Evolutionary conservation across 1,140 invertebrate genomes (phyloP).

Genomic region (Aphidius gifuensis): DNA sequence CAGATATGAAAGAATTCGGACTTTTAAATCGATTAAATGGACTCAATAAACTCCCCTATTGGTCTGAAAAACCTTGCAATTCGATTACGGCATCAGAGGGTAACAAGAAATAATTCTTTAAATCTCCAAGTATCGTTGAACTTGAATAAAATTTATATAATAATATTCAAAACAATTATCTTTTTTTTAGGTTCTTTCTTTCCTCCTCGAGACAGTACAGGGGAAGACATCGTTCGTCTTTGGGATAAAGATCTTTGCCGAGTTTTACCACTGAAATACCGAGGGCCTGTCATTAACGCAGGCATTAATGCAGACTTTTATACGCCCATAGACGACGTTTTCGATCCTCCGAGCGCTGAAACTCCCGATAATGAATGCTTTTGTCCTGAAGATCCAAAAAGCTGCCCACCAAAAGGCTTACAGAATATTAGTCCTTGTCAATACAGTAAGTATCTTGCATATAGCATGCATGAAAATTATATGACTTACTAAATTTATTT

Average conservation of each 20-base stretch:
- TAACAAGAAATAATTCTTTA: constrained; percentile 31
- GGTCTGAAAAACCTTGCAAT: constrained; percentile 74
- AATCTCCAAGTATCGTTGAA: neutral
- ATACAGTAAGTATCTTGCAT: constrained; percentile 62
- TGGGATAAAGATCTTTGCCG: constrained; percentile 85
- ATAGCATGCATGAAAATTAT: neutral
- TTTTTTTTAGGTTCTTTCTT: constrained; percentile 67
- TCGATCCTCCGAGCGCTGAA: constrained; percentile 62
- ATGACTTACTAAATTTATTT: constrained; percentile 34
- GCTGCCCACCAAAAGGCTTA: constrained; percentile 70
- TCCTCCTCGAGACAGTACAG: constrained; percentile 69
- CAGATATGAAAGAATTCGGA: constrained; percentile 74
- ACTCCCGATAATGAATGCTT: constrained; percentile 78
- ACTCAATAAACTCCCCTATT: constrained; percentile 70
- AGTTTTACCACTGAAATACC: constrained; percentile 71
- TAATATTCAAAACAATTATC: neutral
- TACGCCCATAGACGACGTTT: constrained; percentile 67
- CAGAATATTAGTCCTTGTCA: constrained; percentile 86
- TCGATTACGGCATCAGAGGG: constrained; percentile 80
- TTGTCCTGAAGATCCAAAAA: constrained; percentile 64
- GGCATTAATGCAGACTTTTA: constrained; percentile 71
- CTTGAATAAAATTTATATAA: neutral
- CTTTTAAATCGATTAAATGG: constrained; percentile 76
- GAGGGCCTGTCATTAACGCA: constrained; percentile 63
- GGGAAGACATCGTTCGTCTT: constrained; percentile 70